Evolutionary conservation across 2,797 vertebrate genomes (phyloP), one percentile per base, ranked within the genome.

Genomic region (Sebastes vulpes): DNA sequence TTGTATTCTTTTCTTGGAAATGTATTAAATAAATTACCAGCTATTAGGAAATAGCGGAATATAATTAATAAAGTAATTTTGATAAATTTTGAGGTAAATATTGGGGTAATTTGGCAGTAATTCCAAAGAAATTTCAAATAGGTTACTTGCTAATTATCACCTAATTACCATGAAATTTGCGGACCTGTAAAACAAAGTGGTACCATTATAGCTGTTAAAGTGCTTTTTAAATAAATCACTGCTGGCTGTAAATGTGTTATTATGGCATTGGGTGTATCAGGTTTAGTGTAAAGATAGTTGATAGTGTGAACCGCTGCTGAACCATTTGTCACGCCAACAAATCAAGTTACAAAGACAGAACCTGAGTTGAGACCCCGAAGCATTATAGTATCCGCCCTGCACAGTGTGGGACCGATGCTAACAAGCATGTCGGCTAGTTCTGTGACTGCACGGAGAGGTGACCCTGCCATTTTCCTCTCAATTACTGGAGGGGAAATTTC

Each of bases 401-500:
- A 50, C 48, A 69, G 72, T 5, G 4, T 71, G 57, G 61, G 35
- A 52, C 10, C 8, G n/a, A 35, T 56, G 31, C 79, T 84, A 91
- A 90, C 79, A 79, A 86, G 81, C 71, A 70, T 28, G 54, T 38
- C 21, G 59, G 58, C 75, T 75, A 54, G 16, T 72, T 53, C 32
- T 72, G 77, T 66, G 65, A 70, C 68, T 72, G 70, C 68, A 75
- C n/a, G 59, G 74, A 79, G 63, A 67, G 68, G 76, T 74, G 76
- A 86, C 82, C 60, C 74, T 70, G 83, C 78, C 61, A 72, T 80
- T 87, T 84, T 58, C 56, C 67, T 73, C 64, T 84, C 75, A 86
- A 79, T 89, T 90, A 89, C 68, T 9, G 58, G 54, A 72, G 71
- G 38, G 82, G 18, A 75, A 56, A 31, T 80, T 87, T 88, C 65